These are phyloP conservation scores for Trachelus troglodyta DNA, from an alignment of 2,888 invertebrate species.

Conservation along the genomic window DNA sequence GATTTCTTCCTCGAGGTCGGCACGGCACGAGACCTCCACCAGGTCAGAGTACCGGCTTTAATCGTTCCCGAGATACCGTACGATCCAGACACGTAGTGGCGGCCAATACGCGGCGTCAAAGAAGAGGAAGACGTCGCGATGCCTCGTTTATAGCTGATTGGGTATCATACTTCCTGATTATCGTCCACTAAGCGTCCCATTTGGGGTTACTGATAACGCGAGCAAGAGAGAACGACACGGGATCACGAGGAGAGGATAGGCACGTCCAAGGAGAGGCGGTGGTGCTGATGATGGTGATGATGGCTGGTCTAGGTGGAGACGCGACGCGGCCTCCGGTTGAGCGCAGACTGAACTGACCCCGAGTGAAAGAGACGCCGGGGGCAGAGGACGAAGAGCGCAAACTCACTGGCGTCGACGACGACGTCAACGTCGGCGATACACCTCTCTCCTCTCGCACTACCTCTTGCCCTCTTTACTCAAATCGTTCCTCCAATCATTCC, in stretches of 20 bases:
- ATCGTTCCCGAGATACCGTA: background rate
- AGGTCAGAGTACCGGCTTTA: background rate
- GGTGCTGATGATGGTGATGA: slow-evolving; percentile 21
- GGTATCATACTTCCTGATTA: background rate
- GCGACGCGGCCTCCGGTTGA: slow-evolving; percentile 49
- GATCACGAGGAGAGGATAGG: background rate
- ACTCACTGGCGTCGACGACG: slow-evolving; percentile 14
- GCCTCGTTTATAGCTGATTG: background rate
- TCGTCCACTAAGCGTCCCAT: background rate
- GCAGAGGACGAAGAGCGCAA: slow-evolving; percentile 13
- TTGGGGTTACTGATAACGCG: background rate
- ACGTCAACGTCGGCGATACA: slow-evolving; percentile 21
- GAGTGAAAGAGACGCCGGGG: slow-evolving; percentile 33
- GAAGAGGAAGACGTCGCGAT: background rate
- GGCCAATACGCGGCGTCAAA: background rate
- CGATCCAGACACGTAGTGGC: background rate
- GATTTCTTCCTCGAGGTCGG: slow-evolving; percentile 16
- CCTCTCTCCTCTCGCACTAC: slow-evolving; percentile 4
- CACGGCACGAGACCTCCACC: slow-evolving; percentile 16
- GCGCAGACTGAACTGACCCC: slow-evolving; percentile 58
- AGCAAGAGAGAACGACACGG: background rate
- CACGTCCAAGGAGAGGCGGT: background rate
- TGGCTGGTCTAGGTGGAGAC: slow-evolving; percentile 30
- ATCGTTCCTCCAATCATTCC: background rate
- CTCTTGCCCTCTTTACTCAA: slow-evolving; percentile 4